Percentiles rank a stretch among this genome's conserved stretches.
These are phyloP conservation scores for Octodonta nipae DNA, from an alignment of 2,888 invertebrate genomes.

Conservation along the genomic window DNA sequence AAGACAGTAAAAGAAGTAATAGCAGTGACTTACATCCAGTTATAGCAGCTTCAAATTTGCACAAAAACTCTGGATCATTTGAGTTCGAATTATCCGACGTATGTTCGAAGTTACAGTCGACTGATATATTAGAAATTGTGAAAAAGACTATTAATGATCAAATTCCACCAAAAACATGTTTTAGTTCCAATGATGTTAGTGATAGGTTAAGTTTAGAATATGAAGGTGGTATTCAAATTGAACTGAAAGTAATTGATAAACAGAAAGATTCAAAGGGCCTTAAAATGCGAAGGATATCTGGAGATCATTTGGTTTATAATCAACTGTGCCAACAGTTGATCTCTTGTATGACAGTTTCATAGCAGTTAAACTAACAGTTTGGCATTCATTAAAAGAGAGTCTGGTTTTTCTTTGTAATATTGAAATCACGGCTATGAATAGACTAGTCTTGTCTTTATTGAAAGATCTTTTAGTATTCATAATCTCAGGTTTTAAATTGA, in stretches of 20 bases:
- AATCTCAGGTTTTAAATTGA: neutral
- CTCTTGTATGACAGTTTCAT: conserved; percentile 67
- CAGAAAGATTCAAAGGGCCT: conserved; percentile 60
- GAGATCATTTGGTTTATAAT: conserved; percentile 76
- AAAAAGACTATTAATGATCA: conserved; percentile 67
- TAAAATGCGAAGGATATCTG: conserved; percentile 75
- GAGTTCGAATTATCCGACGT: conserved; percentile 69
- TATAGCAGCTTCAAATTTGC: conserved; percentile 17
- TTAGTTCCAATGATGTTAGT: conserved; percentile 31
- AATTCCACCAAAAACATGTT: conserved; percentile 57
- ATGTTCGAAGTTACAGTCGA: conserved; percentile 65
- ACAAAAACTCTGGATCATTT: conserved; percentile 37
- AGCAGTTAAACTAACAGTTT: conserved; percentile 24
- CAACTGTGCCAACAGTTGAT: conserved; percentile 79
- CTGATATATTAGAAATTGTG: conserved; percentile 65
- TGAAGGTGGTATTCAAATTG: conserved; percentile 69
- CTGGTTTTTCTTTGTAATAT: no score
- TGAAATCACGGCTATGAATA: no score
- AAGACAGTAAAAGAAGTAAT: no score
- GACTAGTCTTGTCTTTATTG: no score
- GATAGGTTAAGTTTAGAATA: conserved; percentile 34
- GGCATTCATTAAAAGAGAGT: no score
- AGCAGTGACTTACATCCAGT: no score
- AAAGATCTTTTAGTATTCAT: neutral
- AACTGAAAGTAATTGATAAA: conserved; percentile 62